Base-by-base conservation (phyloP, 2,113 vertebrate genomes). In the Cranoglanis bouderius region DNA sequence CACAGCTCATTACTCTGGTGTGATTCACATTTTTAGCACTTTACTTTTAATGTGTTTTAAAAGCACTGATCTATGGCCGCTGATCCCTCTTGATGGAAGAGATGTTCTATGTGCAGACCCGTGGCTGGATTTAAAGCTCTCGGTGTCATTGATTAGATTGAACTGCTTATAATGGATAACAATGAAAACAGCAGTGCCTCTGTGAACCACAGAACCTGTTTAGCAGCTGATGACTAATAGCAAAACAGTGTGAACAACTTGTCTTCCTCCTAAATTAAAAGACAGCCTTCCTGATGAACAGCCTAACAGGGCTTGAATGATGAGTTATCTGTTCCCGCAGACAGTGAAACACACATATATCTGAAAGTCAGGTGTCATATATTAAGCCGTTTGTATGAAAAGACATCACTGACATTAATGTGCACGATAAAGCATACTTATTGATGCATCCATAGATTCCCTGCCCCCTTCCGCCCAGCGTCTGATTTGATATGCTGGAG, bases 301-400 rank as follows among this genome's bases (percentile, higher is more conserved):
- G 78, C 63, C 65, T 85, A 86, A 88, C 88, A 53, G 51, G 35
- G 80, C 87, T 53, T 77, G 89, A 90, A 87, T 86, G 91, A 90
- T 89, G 85, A 87, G 86, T 65, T 82, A 38, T 70, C 59, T 35
- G 19, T 82, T 63, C 38, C 49, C 46, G 5, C 84, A 35, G 61
- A 80, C 85, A 84, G 80, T 80, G 85, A 91, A 88, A 80, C 65
- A 70, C 85, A 78, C 87, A 82, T 84, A 63, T 26, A 86, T 86
- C 89, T 67, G 84, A 87, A 88, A 89, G 85, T 90, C 88, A 89
- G 40, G 86, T 85, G 86, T 88, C 90, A 82, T 90, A 88, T 87
- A 89, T 92, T 88, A 88, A 70, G 51, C n/a, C 82, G 6, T 75
- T 84, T 82, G 88, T 88, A 84, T 85, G 74, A 89, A 77, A 65